A percentile compares a stretch with the other conserved stretches of the same genome.
phyloP scores from a whole-genome alignment of 1,140 invertebrate species.

The Drosophila saltans region DNA sequence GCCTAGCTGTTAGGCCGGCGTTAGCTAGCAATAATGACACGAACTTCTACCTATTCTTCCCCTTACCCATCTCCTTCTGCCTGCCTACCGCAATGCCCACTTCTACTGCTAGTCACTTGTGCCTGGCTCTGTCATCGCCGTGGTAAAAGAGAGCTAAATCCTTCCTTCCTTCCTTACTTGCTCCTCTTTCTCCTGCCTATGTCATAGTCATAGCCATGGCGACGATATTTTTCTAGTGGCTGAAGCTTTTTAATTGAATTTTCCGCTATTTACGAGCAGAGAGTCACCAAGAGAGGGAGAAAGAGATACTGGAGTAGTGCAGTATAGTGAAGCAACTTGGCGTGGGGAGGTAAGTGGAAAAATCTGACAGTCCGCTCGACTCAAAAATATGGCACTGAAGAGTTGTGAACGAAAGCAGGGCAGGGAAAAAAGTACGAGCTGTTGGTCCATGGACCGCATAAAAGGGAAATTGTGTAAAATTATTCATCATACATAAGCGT shows the following conservation, averaged over 20 bases:
- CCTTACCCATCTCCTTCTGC: no score
- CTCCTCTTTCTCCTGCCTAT: conserved; percentile 55
- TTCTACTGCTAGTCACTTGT: conserved; percentile 25
- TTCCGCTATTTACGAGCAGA: conserved; percentile 74
- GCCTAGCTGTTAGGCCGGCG: conserved; percentile 54
- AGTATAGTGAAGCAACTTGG: neutral
- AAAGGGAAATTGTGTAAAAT: conserved; percentile 61
- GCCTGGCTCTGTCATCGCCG: conserved; percentile 39
- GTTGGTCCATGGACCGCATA: conserved; percentile 34
- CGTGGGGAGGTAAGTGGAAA: neutral
- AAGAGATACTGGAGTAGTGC: conserved; percentile 5
- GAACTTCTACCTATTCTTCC: neutral
- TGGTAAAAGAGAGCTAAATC: conserved; percentile 19
- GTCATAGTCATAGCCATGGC: conserved; percentile 76
- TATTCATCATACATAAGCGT: conserved; percentile 61
- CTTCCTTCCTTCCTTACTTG: conserved; percentile 13
- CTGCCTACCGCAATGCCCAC: neutral
- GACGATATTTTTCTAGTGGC: conserved; percentile 80
- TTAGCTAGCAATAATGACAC: conserved; percentile 62
- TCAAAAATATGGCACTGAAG: conserved; percentile 53
- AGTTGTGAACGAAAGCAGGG: conserved; percentile 25
- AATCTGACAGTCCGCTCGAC: conserved; percentile 32
- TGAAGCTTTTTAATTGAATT: conserved; percentile 81
- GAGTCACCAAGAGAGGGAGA: conserved; percentile 13
- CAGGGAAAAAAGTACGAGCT: conserved; percentile 42